Evolutionary conservation across 35 echinoderm and acorn worm genomes (phyloP).

Genomic region (Diadema setosum): DNA sequence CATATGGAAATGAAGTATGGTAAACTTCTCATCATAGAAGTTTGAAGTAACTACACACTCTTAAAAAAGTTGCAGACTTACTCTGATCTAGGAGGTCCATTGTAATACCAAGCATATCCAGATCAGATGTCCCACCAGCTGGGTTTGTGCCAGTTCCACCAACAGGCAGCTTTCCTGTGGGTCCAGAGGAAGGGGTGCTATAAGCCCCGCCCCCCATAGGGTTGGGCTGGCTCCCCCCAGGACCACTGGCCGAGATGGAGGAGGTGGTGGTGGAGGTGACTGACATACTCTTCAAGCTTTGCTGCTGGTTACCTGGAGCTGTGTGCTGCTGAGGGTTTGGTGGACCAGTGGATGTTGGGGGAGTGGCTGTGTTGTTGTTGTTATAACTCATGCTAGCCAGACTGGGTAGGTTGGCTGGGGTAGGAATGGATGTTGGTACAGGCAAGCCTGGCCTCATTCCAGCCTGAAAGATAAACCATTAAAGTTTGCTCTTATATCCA

Average conservation of each 20-base stretch:
- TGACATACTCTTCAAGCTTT: background rate
- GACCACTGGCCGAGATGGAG: background rate
- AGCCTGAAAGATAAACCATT: too few relatives aligned
- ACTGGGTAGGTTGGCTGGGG: slow-evolving; percentile 25
- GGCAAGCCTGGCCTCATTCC: background rate
- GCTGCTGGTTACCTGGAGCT: background rate
- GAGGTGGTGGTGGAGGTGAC: background rate
- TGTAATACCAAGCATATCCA: slow-evolving; percentile 43
- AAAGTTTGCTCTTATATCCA: too few relatives aligned
- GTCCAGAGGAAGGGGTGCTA: too few relatives aligned
- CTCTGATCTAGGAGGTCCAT: slow-evolving; percentile 56
- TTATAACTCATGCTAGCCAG: background rate
- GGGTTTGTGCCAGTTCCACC: background rate
- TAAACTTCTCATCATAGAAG: too few relatives aligned
- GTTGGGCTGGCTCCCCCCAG: background rate
- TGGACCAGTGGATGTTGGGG: background rate
- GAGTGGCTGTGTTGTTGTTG: background rate
- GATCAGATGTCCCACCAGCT: background rate
- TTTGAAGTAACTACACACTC: too few relatives aligned
- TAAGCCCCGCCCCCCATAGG: background rate
- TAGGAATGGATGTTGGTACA: slow-evolving; percentile 25
- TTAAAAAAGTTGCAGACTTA: background rate
- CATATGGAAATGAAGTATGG: too few relatives aligned
- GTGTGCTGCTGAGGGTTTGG: slow-evolving; percentile 49
- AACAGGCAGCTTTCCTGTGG: background rate